These are phyloP conservation scores for Lerema accius DNA, from an alignment of 1,140 invertebrate species.

Conservation along the genomic window DNA sequence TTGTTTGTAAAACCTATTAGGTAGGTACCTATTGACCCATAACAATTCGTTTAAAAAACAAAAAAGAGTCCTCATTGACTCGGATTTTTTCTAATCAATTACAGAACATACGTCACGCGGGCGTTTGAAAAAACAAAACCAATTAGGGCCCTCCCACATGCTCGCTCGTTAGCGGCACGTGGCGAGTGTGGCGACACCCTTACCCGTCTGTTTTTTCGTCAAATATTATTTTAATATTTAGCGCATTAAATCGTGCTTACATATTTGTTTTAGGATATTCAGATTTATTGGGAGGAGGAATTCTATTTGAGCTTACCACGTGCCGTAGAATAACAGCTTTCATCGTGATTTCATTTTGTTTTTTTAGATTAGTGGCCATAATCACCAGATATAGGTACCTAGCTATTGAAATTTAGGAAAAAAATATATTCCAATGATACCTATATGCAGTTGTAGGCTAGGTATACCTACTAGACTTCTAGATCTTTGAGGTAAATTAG, in stretches of 20 bases:
- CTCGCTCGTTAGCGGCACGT: constrained; percentile 30
- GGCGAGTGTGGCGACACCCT: constrained; percentile 6
- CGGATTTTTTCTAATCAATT: constrained; percentile 27
- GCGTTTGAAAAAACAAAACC: constrained; percentile 30
- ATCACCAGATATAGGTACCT: no score
- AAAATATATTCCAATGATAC: no score
- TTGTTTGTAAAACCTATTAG: no score
- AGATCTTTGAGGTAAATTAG: no score
- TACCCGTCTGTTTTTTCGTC: constrained; percentile 8
- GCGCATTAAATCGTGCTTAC: constrained; percentile 19
- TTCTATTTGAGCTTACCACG: not conserved
- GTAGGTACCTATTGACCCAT: not conserved
- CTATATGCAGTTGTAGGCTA: no score
- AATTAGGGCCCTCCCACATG: constrained; percentile 27
- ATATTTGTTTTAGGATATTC: not conserved
- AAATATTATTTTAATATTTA: constrained; percentile 35
- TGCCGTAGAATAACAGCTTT: not conserved
- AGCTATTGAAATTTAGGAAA: no score
- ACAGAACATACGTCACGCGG: constrained; percentile 25
- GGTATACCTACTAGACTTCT: no score
- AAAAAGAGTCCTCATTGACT: constrained; percentile 9
- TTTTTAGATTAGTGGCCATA: not conserved
- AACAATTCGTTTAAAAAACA: not conserved
- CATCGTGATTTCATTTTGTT: not conserved
- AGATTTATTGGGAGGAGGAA: not conserved